These are phyloP conservation scores for Danio jaintianensis DNA, from an alignment of 2,797 vertebrate species.

Conservation along the genomic window DNA sequence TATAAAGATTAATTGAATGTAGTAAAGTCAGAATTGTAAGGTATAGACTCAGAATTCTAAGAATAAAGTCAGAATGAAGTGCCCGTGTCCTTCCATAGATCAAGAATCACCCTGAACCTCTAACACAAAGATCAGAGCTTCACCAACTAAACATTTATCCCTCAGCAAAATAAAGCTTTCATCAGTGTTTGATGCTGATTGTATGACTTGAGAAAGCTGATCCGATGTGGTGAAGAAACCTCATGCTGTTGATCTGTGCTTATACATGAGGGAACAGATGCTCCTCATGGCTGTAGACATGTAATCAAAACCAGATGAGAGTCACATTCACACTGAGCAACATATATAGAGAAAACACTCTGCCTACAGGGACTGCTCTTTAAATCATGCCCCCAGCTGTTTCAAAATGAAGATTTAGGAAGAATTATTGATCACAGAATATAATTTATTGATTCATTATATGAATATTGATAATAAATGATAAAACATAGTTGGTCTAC, in stretches of 20 bases:
- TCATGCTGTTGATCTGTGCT: background rate
- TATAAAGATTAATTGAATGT: too few relatives aligned
- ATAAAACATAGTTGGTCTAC: too few relatives aligned
- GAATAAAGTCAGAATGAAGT: too few relatives aligned
- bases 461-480: too few relatives aligned
- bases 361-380: too few relatives aligned
- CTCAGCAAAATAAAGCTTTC: background rate
- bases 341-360: too few relatives aligned
- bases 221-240: background rate
- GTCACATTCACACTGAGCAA: background rate
- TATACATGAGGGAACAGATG: constrained; percentile 10
- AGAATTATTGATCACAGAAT: too few relatives aligned
- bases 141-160: background rate
- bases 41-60: too few relatives aligned
- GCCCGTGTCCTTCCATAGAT: background rate
- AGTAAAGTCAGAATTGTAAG: too few relatives aligned
- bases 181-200: background rate
- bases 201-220: background rate
- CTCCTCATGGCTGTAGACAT: constrained; percentile 23
- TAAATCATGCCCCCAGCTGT: too few relatives aligned
- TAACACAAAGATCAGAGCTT: background rate
- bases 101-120: background rate
- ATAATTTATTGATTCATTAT: too few relatives aligned
- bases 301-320: constrained; percentile 44
- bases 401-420: too few relatives aligned